These are phyloP conservation scores for Puntigrus tetrazona DNA, from an alignment of 2,113 vertebrate species.

Conservation along the genomic window DNA sequence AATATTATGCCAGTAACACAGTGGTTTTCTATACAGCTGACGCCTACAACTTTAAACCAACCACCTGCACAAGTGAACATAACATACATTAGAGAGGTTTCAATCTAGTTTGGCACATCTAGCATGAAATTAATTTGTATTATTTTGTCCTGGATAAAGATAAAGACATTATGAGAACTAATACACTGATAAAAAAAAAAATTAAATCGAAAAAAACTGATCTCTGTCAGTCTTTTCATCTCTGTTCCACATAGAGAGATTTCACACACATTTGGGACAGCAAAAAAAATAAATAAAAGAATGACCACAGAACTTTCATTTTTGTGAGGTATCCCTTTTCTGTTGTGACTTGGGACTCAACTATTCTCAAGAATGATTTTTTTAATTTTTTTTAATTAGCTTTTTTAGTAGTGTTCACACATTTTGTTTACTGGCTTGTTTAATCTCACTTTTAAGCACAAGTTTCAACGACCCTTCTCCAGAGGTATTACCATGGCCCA, in stretches of 20 bases:
- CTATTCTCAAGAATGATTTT: background rate
- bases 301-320: too few relatives aligned
- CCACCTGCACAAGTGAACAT: slow-evolving; percentile 23
- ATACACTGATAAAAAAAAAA: background rate
- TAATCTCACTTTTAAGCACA: background rate
- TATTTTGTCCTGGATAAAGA: slow-evolving; percentile 46
- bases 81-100: slow-evolving; percentile 13
- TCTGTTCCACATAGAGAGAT: too few relatives aligned
- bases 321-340: too few relatives aligned
- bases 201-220: too few relatives aligned
- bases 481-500: background rate
- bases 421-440: slow-evolving; percentile 1
- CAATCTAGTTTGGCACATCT: slow-evolving; percentile 48
- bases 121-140: slow-evolving; percentile 41
- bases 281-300: too few relatives aligned
- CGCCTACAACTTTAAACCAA: slow-evolving; percentile 58
- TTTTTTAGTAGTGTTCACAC: slow-evolving; percentile 5
- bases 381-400: background rate
- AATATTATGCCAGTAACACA: slow-evolving; percentile 60
- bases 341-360: background rate
- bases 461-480: slow-evolving; percentile 40
- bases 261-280: too few relatives aligned
- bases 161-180: background rate
- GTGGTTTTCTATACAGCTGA: slow-evolving; percentile 58
- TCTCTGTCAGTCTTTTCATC: too few relatives aligned